Evolutionary conservation across 2,888 invertebrate species (phyloP), one percentile per base, ranked within the genome.

Genomic region (Bembecia ichneumoniformis): DNA sequence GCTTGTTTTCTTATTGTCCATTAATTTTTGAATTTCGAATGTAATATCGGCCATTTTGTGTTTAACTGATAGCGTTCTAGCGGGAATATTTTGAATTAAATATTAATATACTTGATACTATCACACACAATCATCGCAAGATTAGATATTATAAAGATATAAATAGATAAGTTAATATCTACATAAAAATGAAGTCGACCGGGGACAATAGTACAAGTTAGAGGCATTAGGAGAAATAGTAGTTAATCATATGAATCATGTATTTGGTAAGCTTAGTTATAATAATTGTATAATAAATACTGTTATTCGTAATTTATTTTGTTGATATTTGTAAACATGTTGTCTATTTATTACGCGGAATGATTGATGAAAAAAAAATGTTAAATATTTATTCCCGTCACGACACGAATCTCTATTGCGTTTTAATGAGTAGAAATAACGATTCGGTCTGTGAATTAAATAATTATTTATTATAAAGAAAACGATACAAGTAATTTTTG

Each of bases 221-320:
- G 75, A 70, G 69, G 73, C 71, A 71, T 62, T 76, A 80, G n/a
- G n/a, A n/a, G 76, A 74, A 67, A 70, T 70, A 73, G 59, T 76
- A 75, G 68, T 11, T 67, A 64, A 68, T 75, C 74, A 73, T 68
- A 13, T 71, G 74, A 73, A 71, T 66, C 60, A 61, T 79, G 5
- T 28, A 81, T 74, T 53, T 56, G 47, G 49, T 82, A 83, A 77
- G 77, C 58, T 62, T 82, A 79, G 74, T 74, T 73, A 65, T 81
- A 82, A 64, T 63, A 77, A 74, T 74, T 80, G 77, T 83, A 28
- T 28, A 84, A 78, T 80, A 82, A 83, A 28, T 28, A 75, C 84
- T 86, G 86, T 86, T 86, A 86, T 87, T 82, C 82, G 82, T 87
- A 87, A 87, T 86, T 87, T 87, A 87, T 87, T 87, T 86, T 87